Evolutionary conservation across 2,797 vertebrate genomes (phyloP), one percentile per base, ranked within the genome.

Genomic region (Phataginus tricuspis): DNA sequence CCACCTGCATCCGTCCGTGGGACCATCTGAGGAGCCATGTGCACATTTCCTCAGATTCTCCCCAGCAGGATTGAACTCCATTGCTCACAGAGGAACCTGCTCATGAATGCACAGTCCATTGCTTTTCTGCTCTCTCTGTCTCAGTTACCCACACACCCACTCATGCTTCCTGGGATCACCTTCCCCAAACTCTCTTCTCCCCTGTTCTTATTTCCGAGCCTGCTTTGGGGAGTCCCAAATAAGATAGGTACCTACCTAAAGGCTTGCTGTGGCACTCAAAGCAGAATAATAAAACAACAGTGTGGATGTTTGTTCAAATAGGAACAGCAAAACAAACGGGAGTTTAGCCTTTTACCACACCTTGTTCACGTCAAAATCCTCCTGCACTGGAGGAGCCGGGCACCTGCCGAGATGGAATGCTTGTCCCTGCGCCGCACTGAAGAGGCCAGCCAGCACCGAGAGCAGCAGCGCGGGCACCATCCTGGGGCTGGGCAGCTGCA

Each of bases 331-430:
- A 85, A 53, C 37, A 63, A 45, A 42, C 0, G 37, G 14, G 37
- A 78, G 25, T 4, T 90, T 59, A 86, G 71, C 37, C 64, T 85
- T 39, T 95, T 64, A 87, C 79, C 89, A 49, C 34, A 99, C 99
- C 99, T 99, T 98, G 93, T 98, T 98, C 18, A 99, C 98, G 64
- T 97, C 98, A 3, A 99, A 99, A 45, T 99, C 97, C 94, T 98
- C 98, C 97, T 99, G 99, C 83, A 99, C 99, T 0, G 98, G 95
- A 5, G 98, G 98, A 29, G 98, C 96, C 7, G 99, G 99, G 80
- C 99, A 99, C 29, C 85, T 98, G 63, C 99, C 99, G 0, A 98
- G 69, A 27, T 96, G 98, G 61, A 99, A 93, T 19, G 97, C 94
- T 74, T 99, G 99, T 90, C 98, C 98, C 11, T 98, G 97, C 18